Percentiles rank a stretch among this genome's conserved stretches.
These are phyloP conservation scores for Idaea aversata DNA, from an alignment of 2,888 invertebrate genomes.

Conservation along the genomic window DNA sequence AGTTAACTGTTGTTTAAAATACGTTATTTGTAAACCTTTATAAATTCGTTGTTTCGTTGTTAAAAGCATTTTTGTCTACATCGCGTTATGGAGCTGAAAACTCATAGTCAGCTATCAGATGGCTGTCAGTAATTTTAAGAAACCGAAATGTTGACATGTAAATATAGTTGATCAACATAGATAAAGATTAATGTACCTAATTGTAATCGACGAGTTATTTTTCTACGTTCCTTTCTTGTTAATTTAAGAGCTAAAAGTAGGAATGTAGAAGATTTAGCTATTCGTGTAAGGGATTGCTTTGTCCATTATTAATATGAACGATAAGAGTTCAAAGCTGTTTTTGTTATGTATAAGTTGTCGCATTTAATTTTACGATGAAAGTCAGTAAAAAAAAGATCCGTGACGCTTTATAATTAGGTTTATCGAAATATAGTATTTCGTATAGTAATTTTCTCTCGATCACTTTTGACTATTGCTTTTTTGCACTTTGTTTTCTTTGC, in stretches of 20 bases:
- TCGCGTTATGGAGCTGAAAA: conserved; percentile 63
- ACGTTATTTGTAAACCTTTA: background rate
- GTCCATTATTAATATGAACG: conserved; percentile 17
- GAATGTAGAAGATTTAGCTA: conserved; percentile 19
- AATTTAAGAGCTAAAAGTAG: conserved; percentile 48
- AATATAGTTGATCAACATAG: conserved; percentile 78
- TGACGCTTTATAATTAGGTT: conserved; percentile 80
- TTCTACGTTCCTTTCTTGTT: conserved; percentile 74
- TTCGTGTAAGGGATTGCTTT: conserved; percentile 22
- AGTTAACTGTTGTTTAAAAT: background rate
- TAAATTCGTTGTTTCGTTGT: conserved; percentile 13
- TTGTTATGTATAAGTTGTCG: conserved; percentile 28
- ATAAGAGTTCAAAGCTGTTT: conserved; percentile 20
- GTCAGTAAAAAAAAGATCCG: conserved; percentile 65
- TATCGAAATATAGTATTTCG: conserved; percentile 72
- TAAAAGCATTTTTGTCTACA: conserved; percentile 66
- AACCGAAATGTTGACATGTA: conserved; percentile 78
- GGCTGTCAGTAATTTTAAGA: conserved; percentile 80
- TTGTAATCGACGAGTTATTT: conserved; percentile 77
- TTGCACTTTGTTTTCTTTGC: conserved; percentile 50
- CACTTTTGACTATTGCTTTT: conserved; percentile 62
- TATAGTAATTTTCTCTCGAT: conserved; percentile 64
- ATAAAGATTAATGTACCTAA: conserved; percentile 62
- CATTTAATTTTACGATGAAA: conserved; percentile 59
- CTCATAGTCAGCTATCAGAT: conserved; percentile 81